Percentiles rank a stretch among this genome's conserved stretches.
phyloP scores from a whole-genome alignment of 2,113 vertebrate genomes.

The Eptesicus fuscus region DNA sequence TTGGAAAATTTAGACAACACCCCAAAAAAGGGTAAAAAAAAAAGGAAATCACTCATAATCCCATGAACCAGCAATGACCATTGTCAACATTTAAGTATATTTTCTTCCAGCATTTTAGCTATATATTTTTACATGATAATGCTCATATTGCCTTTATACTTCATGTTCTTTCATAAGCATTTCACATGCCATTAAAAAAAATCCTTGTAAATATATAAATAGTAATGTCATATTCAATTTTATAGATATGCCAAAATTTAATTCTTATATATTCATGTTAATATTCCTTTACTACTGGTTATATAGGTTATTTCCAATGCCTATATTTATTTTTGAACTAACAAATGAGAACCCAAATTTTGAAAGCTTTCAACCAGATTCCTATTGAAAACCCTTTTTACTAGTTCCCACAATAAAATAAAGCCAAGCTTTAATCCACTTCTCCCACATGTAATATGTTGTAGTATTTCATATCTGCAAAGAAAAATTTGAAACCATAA shows the following conservation, averaged over 20 bases:
- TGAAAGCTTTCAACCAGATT: conserved; percentile 29
- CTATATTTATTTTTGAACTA: conserved; percentile 18
- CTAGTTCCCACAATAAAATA: conserved; percentile 12
- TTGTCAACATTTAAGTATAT: neutral
- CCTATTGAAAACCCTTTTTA: neutral
- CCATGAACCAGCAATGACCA: neutral
- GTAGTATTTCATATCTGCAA: neutral
- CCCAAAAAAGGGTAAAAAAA: neutral
- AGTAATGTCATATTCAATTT: neutral
- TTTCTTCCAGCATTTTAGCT: conserved; percentile 27
- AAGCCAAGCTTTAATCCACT: neutral
- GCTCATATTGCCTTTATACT: neutral
- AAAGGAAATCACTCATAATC: conserved; percentile 1
- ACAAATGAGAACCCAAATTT: conserved; percentile 13
- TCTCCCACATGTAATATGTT: neutral
- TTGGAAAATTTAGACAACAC: conserved; percentile 1
- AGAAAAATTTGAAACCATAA: conserved; percentile 9
- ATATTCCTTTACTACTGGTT: neutral
- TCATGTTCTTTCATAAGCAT: conserved; percentile 5
- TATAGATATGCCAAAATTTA: neutral
- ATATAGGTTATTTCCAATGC: conserved; percentile 13
- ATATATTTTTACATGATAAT: neutral
- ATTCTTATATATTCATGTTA: conserved; percentile 1
- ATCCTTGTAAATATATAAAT: neutral
- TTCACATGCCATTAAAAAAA: conserved; percentile 34